Evolutionary conservation across 2,113 vertebrate genomes (phyloP), one percentile per base, ranked within the genome.

Genomic region (Amazona guildingii): DNA sequence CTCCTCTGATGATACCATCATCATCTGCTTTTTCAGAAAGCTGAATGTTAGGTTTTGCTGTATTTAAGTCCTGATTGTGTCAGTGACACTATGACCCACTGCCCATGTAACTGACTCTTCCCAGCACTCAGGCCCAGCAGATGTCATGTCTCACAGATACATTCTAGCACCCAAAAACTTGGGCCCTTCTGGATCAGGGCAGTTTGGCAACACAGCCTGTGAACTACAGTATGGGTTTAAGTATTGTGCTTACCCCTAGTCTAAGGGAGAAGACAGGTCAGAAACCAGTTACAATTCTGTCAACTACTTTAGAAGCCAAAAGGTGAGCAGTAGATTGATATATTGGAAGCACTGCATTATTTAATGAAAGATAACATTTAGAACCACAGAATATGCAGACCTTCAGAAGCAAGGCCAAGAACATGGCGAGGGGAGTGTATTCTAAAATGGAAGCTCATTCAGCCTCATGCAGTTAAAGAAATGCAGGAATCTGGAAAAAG

Each of bases 381-480:
- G 27, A 77, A 18, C 7, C 7, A 1, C 19, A 41, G 59, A 43
- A 76, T 19, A 33, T 0, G 28, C 44, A 46, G n/a, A 39, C 48
- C 52, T 39, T 37, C 44, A 28, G 39, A 59, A 57, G 46, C 29
- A 19, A 61, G 39, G 43, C 13, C 15, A 44, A 23, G 15, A 39
- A 37, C 1, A n/a, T 5, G 27, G n/a, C 13, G 28, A 13, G 7
- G 44, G 9, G 2, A 4, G 5, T 37, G 7, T 6, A 7, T 17
- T 63, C 83, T 48, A 48, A 66, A 80, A 39, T 0, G 15, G 54
- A 66, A 82, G 44, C 18, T 68, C 49, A 48, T 17, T 43, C 78
- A 54, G 59, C 6, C 29, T 41, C 75, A 21, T 17, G 10, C 33
- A 48, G 29, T 25, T n/a, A 74, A n/a, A 75, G 27, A 80, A 76